Percentiles rank a stretch among this genome's conserved stretches.
Conservation (phyloP, 2,888 invertebrate genomes). For the Cyclophora punctaria region DNA sequence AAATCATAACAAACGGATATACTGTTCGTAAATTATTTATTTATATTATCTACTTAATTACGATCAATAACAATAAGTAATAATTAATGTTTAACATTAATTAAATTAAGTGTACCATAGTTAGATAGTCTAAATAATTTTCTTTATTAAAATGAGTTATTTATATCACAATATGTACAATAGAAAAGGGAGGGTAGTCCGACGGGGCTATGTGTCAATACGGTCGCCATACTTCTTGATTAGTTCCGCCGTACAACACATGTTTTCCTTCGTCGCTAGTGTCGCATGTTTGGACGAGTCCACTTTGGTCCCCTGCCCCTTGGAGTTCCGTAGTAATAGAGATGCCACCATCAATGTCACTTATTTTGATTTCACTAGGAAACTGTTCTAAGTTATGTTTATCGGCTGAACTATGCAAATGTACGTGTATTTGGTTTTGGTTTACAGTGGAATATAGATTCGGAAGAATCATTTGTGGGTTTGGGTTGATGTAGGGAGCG, state of each 20-base stretch:
- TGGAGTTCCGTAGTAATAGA: conserved; percentile 71
- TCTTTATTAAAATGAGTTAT: conserved; percentile 3
- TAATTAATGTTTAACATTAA: conserved; percentile 72
- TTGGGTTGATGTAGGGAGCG: conserved; percentile 76
- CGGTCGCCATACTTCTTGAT: conserved; percentile 83
- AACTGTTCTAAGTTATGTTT: conserved; percentile 80
- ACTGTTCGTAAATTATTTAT: conserved; percentile 12
- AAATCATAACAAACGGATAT: neutral
- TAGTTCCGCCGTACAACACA: conserved; percentile 50
- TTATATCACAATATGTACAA: conserved; percentile 72
- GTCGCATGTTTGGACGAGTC: conserved; percentile 69
- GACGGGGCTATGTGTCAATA: conserved; percentile 72
- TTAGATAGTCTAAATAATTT: conserved; percentile 26
- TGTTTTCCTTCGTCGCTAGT: conserved; percentile 72
- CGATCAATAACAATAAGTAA: conserved; percentile 56
- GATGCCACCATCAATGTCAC: conserved; percentile 74
- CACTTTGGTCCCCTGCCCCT: conserved; percentile 61
- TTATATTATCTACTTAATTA: conserved; percentile 30
- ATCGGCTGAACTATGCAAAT: conserved; percentile 80
- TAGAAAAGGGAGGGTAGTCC: conserved; percentile 39
- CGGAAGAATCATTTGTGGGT: conserved; percentile 83
- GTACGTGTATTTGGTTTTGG: conserved; percentile 90
- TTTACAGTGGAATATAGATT: conserved; percentile 89
- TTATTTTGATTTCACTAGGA: conserved; percentile 76
- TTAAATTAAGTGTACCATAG: conserved; percentile 24